A percentile compares a stretch with the other conserved stretches of the same genome.
Conservation (phyloP, 2,888 invertebrate genomes). For the Nymphalis urticae region DNA sequence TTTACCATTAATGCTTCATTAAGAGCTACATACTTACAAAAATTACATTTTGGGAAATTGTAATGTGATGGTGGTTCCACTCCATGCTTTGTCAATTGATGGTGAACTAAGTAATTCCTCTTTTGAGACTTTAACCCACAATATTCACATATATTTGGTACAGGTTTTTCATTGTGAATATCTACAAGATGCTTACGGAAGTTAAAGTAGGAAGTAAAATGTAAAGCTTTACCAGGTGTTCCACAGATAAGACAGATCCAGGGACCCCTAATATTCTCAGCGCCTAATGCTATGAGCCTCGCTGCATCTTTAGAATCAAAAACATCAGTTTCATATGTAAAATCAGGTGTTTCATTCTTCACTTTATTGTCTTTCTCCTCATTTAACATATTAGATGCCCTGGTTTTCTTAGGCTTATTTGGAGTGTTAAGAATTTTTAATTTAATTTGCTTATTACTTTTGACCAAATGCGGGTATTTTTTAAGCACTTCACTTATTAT, state of each 20-base stretch:
- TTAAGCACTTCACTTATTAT: conserved; percentile 93
- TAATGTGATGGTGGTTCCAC: conserved; percentile 86
- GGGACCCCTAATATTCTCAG: conserved; percentile 85
- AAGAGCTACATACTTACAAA: conserved; percentile 89
- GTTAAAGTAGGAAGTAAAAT: conserved; percentile 89
- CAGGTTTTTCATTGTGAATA: conserved; percentile 89
- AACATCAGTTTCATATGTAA: conserved; percentile 76
- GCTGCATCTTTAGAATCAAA: conserved; percentile 84
- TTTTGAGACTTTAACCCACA: conserved; percentile 90
- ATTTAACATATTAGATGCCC: conserved; percentile 39
- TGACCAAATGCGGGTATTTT: conserved; percentile 93
- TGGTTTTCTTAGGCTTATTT: conserved; percentile 51
- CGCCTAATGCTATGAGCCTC: conserved; percentile 81
- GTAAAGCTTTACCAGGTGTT: conserved; percentile 83
- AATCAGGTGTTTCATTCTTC: conserved; percentile 53
- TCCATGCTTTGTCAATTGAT: conserved; percentile 90
- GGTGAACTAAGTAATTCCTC: conserved; percentile 88
- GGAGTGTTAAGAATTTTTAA: conserved; percentile 89
- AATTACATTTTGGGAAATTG: conserved; percentile 89
- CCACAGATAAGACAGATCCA: conserved; percentile 92
- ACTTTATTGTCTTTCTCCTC: conserved; percentile 48
- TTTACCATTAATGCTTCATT: conserved; percentile 85
- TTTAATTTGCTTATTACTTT: conserved; percentile 92
- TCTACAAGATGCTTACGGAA: conserved; percentile 91
- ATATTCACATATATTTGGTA: conserved; percentile 89